phyloP scores from a whole-genome alignment of 2,888 invertebrate genomes.

The Oscheius sp. region DNA sequence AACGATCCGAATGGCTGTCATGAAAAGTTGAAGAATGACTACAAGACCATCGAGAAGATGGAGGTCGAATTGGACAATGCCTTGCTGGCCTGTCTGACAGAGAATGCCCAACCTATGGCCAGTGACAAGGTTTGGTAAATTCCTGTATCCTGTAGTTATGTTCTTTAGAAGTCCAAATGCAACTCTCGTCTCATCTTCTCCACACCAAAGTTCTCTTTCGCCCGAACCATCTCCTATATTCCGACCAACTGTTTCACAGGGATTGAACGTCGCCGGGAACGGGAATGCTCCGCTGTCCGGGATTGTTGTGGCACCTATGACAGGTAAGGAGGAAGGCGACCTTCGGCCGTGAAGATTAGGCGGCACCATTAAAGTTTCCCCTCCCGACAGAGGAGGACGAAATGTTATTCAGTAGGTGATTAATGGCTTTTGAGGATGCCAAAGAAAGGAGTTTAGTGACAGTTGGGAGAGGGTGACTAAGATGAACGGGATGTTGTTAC shows the following conservation, averaged over 20 bases:
- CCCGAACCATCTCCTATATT: conserved; percentile 57
- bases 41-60: conserved; percentile 52
- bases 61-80: conserved; percentile 56
- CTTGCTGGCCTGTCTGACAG: conserved; percentile 51
- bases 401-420: conserved; percentile 19
- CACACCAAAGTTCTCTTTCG: conserved; percentile 51
- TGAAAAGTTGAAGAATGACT: conserved; percentile 60
- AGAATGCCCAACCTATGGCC: conserved; percentile 45
- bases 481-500: too few relatives aligned
- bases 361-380: conserved; percentile 22
- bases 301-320: conserved; percentile 53
- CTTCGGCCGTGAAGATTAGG: conserved; percentile 10
- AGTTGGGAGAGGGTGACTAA: not conserved
- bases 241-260: conserved; percentile 65
- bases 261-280: conserved; percentile 50
- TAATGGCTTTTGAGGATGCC: conserved; percentile 13
- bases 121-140: not conserved
- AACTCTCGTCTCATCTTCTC: conserved; percentile 14
- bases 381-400: conserved; percentile 39
- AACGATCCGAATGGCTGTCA: conserved; percentile 55
- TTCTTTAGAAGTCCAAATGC: conserved; percentile 36
- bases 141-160: not conserved
- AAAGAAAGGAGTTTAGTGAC: not conserved
- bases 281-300: conserved; percentile 55
- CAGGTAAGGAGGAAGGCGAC: conserved; percentile 2